These are phyloP conservation scores for Molanna angustata DNA, from an alignment of 2,888 invertebrate species.

Conservation along the genomic window DNA sequence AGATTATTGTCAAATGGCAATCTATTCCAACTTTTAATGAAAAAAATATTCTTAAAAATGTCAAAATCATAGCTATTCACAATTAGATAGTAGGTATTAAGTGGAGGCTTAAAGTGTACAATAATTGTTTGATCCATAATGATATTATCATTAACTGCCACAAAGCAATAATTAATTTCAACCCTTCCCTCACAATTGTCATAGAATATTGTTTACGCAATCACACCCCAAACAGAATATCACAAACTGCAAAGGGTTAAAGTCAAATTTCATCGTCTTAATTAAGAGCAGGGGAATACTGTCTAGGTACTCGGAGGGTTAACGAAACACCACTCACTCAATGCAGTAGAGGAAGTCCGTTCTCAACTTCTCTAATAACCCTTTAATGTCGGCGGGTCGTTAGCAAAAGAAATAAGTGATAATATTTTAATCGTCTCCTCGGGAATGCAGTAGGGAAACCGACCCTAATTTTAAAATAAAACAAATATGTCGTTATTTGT, in stretches of 20 bases:
- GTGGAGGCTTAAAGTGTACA: too few relatives aligned
- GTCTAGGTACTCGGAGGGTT: slow-evolving; percentile 24
- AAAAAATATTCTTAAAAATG: too few relatives aligned
- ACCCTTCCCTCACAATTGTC: slow-evolving; percentile 18
- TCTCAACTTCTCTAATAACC: not conserved
- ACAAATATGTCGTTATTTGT: not conserved
- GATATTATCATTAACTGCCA: too few relatives aligned
- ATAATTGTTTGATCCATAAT: too few relatives aligned
- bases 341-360: slow-evolving; percentile 4
- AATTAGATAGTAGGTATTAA: too few relatives aligned
- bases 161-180: slow-evolving; percentile 4
- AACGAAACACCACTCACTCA: slow-evolving; percentile 4
- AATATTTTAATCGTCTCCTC: slow-evolving; percentile 14
- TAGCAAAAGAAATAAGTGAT: slow-evolving; percentile 10
- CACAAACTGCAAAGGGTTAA: slow-evolving; percentile 18
- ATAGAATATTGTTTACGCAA: slow-evolving; percentile 25
- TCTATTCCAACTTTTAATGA: too few relatives aligned
- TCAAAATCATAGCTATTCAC: too few relatives aligned
- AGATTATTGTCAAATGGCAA: too few relatives aligned
- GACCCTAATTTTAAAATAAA: slow-evolving; percentile 8
- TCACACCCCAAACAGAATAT: slow-evolving; percentile 17
- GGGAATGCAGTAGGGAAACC: slow-evolving; percentile 10
- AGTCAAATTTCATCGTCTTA: slow-evolving; percentile 26
- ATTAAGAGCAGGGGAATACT: slow-evolving; percentile 21
- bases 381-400: slow-evolving; percentile 1